Base-by-base conservation (phyloP, 2,113 vertebrate species). In the Saccopteryx leptura region DNA sequence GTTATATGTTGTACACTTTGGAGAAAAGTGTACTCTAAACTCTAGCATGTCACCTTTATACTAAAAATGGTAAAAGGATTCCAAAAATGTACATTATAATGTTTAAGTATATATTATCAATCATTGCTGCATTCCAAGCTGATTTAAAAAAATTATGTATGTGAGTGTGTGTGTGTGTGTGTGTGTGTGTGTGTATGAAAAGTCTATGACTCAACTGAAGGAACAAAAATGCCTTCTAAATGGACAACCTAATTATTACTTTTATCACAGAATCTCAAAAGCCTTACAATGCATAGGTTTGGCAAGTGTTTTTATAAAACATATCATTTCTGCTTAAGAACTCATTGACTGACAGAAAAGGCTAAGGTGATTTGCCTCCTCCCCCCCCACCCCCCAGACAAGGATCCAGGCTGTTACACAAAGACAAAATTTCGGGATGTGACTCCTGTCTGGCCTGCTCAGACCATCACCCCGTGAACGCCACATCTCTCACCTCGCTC, bases 381-480 rank as follows among this genome's bases (percentile, higher is more conserved):
- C 56, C 21, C 15, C 56, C 9, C 14, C 56, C 56, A 1, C 14
- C 33, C 33, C 50, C 52, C 26, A 63, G 13, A 24, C 17, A 50
- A 54, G 78, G 19, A 91, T 1, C 21, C 65, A 28, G 24, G 5
- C 3, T 56, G 31, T 68, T 21, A 54, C 82, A 78, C 0, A 12
- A n/a, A 28, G 39, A 46, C 31, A 12, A 74, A 31, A 39, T 26
- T 9, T 9, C 18, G 33, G 19, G 7, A 24, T 8, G 60, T 48
- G 58, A 39, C 17, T 78, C 28, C 4, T 7, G 0, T 14, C 75
- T 15, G 28, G 72, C 26, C 56, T 11, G 33, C 68, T 65, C 23
- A 52, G 24, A 21, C 23, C 33, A 11, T 2, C 68, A 2, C 19
- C 1, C 21, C 9, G 10, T 0, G 5, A 24, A 9, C 0, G 68